Evolutionary conservation across 2,113 vertebrate genomes (phyloP).

Genomic region (Pomatostomus ruficeps): DNA sequence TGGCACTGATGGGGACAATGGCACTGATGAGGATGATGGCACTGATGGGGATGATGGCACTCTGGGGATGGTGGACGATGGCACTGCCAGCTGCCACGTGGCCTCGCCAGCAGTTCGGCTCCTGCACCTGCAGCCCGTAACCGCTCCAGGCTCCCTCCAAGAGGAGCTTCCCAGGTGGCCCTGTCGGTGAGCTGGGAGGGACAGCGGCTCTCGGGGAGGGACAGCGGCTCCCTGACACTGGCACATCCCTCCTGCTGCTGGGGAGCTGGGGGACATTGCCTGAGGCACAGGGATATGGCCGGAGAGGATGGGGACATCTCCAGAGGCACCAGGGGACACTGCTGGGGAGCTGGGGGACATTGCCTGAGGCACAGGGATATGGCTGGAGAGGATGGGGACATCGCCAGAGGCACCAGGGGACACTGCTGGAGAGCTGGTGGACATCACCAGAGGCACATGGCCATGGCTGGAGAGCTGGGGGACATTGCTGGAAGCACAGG

Average conservation of each 20-base stretch:
- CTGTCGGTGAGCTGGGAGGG: background rate
- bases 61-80: rapidly evolving
- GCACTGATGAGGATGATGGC: rapidly evolving
- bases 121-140: background rate
- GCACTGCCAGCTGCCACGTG: rapidly evolving
- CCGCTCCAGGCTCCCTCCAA: background rate
- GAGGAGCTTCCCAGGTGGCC: background rate
- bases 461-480: background rate
- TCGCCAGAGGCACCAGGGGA: background rate
- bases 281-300: no score
- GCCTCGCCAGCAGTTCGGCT: background rate
- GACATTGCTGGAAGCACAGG: background rate
- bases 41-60: rapidly evolving
- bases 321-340: background rate
- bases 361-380: no score
- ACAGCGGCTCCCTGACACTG: rapidly evolving
- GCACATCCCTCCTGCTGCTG: background rate
- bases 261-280: background rate
- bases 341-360: no score
- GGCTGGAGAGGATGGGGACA: background rate
- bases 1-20: rapidly evolving
- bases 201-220: rapidly evolving
- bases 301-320: no score
- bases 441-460: background rate
- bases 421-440: background rate